A percentile compares a stretch with the other conserved stretches of the same genome.
Conservation (phyloP, 2,113 vertebrate species). For the Gnathonemus echidnorhynchus region DNA sequence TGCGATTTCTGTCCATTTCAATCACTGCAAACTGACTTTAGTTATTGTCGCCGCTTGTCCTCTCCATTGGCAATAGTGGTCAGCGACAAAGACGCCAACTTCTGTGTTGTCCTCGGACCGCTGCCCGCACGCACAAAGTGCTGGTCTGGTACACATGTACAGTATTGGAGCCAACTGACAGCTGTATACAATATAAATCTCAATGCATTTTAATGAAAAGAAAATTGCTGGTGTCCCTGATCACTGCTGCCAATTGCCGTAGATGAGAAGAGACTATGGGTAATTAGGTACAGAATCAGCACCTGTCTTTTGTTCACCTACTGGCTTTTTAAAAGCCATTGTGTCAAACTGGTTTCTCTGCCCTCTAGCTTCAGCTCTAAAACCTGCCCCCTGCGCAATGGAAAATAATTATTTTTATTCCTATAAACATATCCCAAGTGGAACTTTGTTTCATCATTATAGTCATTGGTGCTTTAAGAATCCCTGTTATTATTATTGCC, state of each 20-base stretch:
- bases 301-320: slow-evolving; percentile 22
- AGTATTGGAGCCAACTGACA: not conserved
- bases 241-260: not conserved
- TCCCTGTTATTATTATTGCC: not conserved
- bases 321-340: not conserved
- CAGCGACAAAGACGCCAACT: slow-evolving; percentile 13
- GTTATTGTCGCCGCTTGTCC: not conserved
- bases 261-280: not conserved
- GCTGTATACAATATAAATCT: not conserved
- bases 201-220: not conserved
- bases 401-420: not conserved
- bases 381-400: not conserved
- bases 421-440: not conserved
- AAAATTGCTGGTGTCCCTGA: not conserved
- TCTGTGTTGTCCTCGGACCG: not conserved
- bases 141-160: not conserved
- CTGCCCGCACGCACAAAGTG: not conserved
- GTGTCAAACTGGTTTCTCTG: slow-evolving; percentile 17
- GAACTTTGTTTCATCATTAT: not conserved
- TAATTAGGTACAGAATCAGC: not conserved
- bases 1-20: slow-evolving; percentile 33
- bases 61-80: not conserved
- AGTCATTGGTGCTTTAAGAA: not conserved
- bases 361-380: not conserved
- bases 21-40: not conserved